Conservation (phyloP, 2,888 invertebrate genomes). For the Lasius platythorax region DNA sequence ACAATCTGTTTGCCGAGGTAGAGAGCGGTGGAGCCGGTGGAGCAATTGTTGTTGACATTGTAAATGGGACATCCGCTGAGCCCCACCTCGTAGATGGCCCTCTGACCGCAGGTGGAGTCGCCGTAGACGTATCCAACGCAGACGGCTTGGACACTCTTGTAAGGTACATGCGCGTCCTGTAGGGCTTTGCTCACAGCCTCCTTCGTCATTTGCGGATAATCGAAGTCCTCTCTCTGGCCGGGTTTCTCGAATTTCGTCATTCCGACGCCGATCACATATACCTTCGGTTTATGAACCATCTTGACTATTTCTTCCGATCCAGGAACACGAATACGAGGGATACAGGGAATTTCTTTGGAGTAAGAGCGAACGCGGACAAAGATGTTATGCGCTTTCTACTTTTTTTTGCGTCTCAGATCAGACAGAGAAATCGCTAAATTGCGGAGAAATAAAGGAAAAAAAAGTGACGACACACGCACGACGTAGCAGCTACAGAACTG, state of each 20-base stretch:
- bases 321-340: neutral
- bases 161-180: conserved; percentile 92
- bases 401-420: neutral
- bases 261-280: conserved; percentile 97
- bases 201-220: conserved; percentile 98
- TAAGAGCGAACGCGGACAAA: neutral
- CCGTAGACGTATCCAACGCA: conserved; percentile 98
- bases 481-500: neutral
- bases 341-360: neutral
- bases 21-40: conserved; percentile 97
- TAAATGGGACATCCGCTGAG: conserved; percentile 98
- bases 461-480: conserved; percentile 2
- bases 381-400: neutral
- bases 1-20: conserved; percentile 96
- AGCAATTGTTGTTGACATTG: conserved; percentile 99
- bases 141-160: conserved; percentile 94
- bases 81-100: conserved; percentile 97
- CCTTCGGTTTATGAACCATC: conserved; percentile 85
- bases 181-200: conserved; percentile 97
- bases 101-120: conserved; percentile 98
- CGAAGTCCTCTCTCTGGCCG: conserved; percentile 91
- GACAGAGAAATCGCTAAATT: neutral
- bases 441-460: neutral
- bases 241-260: conserved; percentile 99
- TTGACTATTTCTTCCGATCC: conserved; percentile 45